Conservation (phyloP, 2,113 vertebrate species). For the Hypanus sabinus region DNA sequence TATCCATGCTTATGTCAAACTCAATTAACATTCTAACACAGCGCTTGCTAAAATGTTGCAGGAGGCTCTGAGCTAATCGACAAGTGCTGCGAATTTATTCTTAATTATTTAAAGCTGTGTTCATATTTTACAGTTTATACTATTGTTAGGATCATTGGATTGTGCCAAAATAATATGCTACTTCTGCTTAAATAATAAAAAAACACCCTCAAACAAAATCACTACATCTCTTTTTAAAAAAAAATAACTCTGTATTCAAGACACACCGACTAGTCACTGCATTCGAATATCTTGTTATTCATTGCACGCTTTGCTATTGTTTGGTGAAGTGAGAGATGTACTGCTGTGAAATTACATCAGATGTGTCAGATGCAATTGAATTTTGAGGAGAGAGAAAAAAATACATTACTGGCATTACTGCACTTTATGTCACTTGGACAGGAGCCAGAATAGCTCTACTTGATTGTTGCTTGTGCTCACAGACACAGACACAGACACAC, state of each 20-base stretch:
- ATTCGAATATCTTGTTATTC: conserved; percentile 32
- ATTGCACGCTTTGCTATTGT: conserved; percentile 33
- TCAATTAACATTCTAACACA: conserved; percentile 68
- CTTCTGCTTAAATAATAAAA: neutral
- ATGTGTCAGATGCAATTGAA: conserved; percentile 38
- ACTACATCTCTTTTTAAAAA: neutral
- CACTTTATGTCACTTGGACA: conserved; percentile 29
- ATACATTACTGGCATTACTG: conserved; percentile 36
- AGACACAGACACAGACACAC: neutral
- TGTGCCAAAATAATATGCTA: conserved; percentile 42
- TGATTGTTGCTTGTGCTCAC: neutral
- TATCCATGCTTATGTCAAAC: conserved; percentile 68
- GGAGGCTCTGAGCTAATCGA: conserved; percentile 52
- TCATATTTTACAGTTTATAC: conserved; percentile 45
- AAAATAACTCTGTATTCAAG: conserved; percentile 14
- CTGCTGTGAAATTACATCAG: conserved; percentile 38
- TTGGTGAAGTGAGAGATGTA: conserved; percentile 37
- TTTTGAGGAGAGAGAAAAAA: conserved; percentile 24
- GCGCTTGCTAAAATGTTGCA: conserved; percentile 54
- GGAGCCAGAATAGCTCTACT: neutral
- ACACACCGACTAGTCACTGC: conserved; percentile 18
- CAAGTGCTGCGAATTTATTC: conserved; percentile 54
- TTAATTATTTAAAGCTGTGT: conserved; percentile 49
- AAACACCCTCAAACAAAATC: conserved; percentile 22
- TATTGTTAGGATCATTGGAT: conserved; percentile 48